These are phyloP conservation scores for Athrips mouffetella DNA, from an alignment of 2,888 invertebrate genomes.

Conservation along the genomic window DNA sequence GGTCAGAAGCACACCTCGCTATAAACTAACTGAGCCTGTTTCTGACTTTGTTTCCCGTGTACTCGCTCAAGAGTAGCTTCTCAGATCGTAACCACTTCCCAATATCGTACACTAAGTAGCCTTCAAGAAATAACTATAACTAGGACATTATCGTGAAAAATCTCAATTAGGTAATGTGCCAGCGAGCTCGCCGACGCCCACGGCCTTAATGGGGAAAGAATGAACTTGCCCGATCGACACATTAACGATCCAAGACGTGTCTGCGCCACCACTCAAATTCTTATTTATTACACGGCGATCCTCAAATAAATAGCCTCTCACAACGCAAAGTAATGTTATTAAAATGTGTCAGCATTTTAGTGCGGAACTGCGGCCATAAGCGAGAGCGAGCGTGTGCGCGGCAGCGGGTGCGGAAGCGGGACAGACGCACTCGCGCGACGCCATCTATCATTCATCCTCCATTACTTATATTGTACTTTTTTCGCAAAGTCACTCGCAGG, in stretches of 20 bases:
- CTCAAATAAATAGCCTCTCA: slow-evolving; percentile 74
- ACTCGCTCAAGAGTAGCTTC: slow-evolving; percentile 47
- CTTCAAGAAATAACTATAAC: neutral
- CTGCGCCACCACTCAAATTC: slow-evolving; percentile 65
- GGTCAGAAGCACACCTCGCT: slow-evolving; percentile 54
- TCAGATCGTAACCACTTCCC: neutral
- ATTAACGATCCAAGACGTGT: slow-evolving; percentile 66
- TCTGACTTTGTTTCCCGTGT: slow-evolving; percentile 53
- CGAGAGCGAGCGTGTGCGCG: slow-evolving; percentile 33
- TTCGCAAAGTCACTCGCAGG: slow-evolving; percentile 76
- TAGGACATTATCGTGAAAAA: slow-evolving; percentile 8
- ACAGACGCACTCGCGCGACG: slow-evolving; percentile 41
- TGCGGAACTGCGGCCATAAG: slow-evolving; percentile 32
- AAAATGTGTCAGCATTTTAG: slow-evolving; percentile 77
- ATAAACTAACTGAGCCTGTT: slow-evolving; percentile 52
- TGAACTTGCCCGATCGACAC: slow-evolving; percentile 59
- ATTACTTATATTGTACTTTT: slow-evolving; percentile 79
- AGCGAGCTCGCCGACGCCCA: slow-evolving; percentile 26
- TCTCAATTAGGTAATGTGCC: slow-evolving; percentile 31
- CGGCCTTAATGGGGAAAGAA: slow-evolving; percentile 56
- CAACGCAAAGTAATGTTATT: slow-evolving; percentile 74
- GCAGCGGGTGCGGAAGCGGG: slow-evolving; percentile 40
- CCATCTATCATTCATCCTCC: slow-evolving; percentile 78
- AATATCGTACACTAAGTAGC: neutral
- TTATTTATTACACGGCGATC: slow-evolving; percentile 69